Base-by-base conservation (phyloP, 2,888 invertebrate species). In the Hydriomena furcata region DNA sequence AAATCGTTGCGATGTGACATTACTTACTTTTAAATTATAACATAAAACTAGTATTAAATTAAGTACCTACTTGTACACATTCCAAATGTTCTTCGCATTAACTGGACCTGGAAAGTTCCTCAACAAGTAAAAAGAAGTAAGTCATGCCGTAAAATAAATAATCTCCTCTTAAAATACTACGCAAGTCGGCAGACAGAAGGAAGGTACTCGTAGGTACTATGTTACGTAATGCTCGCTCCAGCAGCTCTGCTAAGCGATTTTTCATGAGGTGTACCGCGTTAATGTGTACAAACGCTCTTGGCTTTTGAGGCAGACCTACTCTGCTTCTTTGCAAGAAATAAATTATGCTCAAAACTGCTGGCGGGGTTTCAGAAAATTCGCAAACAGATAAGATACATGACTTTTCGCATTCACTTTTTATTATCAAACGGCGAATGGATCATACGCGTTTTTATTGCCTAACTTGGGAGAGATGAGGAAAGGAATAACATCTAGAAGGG, bases 251-350 rank as follows among this genome's bases (percentile, higher is more conserved):
- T 87, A 88, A 89, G 84, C 88, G 86, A 87, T 89, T 87, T 87
- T 87, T 89, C 88, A 89, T 85, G 87, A 87, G 86, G 80, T 79
- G 73, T 72, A 69, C 79, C 73, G 69, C 82, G 86, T 84, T 88
- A 89, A 87, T 87, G 89, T 87, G 83, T 86, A 88, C 89, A 82
- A 84, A 85, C 83, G 82, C 76, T 79, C 75, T 76, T 77, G 80
- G 81, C 79, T 81, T 80, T 76, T 67, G 73, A 71, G 77, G 80
- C 83, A 80, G 81, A 83, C 55, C 56, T 57, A 58, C 86, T 86
- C 81, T 80, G 79, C 85, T 84, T 84, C 81, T 84, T 80, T 75
- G 73, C 75, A 76, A 80, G 76, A 83, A 84, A 90, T 89, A 87
- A 89, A 88, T 89, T 86, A 85, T 85, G 80, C 79, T 74, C 75